Base-by-base conservation (phyloP, 2,113 vertebrate species). In the Morone saxatilis region DNA sequence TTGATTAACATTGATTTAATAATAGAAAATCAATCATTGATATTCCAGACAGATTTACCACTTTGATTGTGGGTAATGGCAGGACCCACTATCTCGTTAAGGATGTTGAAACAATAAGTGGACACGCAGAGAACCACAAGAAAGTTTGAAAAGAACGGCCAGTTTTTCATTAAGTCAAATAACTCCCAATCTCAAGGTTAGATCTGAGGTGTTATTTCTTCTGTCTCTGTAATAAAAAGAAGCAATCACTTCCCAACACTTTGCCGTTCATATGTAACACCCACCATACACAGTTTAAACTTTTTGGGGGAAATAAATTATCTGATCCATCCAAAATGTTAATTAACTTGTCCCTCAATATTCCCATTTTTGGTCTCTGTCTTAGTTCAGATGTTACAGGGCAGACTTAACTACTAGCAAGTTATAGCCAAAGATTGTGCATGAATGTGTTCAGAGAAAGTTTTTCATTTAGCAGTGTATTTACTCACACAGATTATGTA, bases 401-500 rank as follows among this genome's bases (percentile, higher is more conserved):
- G 14, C 14, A 59, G 7, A 50, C 14, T 47, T 43, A 36, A 17
- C 8, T 51, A 6, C 31, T 51, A 6, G 22, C 12, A 69, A 60
- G 38, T 59, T 50, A 40, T 6, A 48, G 38, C 20, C 25, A 54
- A 53, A 48, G 22, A 69, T 16, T 20, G 16, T 51, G 36, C 20
- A 31, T 12, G 36, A 68, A 59, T 67, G 12, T 69, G 45, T 53
- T 68, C 20, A 50, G 22, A 62, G 40, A 6, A 20, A 36, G 6
- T 6, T 70, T 56, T 16, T 45, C 16, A 50, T 59, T 50, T 19
- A 25, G 51, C 10, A 10, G 4, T 54, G 25, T 56, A 48, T 38
- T 81, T 67, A 56, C 19, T 53, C 7, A 53, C 36, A 77, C 22
- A 59, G 5, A 57, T 65, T 43, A 66, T 77, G 51, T 36, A 22